Percentiles rank a stretch among this genome's conserved stretches.
phyloP scores from a whole-genome alignment of 2,113 vertebrate species.

The Mola mola region DNA sequence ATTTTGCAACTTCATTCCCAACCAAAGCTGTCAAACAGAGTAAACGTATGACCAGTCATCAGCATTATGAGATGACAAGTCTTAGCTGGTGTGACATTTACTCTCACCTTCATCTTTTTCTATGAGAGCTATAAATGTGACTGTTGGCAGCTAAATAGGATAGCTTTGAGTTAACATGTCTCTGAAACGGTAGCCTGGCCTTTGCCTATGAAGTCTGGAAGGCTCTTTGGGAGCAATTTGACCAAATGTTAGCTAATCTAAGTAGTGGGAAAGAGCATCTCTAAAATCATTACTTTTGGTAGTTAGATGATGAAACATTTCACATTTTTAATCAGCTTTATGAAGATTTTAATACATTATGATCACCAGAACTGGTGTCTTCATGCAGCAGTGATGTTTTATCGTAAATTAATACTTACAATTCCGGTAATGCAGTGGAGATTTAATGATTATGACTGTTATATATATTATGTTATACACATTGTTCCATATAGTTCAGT shows the following conservation, averaged over 20 bases:
- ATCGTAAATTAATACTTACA: no score
- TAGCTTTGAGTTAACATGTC: constrained; percentile 14
- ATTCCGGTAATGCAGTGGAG: no score
- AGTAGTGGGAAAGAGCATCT: constrained; percentile 6
- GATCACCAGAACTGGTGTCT: no score
- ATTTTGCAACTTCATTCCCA: background rate
- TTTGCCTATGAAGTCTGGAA: constrained; percentile 18
- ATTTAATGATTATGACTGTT: no score
- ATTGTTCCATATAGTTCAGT: no score
- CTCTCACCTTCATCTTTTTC: constrained; percentile 9
- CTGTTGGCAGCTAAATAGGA: constrained; percentile 9
- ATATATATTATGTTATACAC: no score
- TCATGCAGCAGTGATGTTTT: no score
- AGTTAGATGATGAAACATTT: no score
- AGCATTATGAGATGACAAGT: constrained; percentile 11
- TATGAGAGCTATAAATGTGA: constrained; percentile 13
- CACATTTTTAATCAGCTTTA: no score
- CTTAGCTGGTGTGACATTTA: constrained; percentile 29
- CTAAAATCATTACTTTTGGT: constrained; percentile 18
- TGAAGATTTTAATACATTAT: background rate
- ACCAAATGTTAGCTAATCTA: constrained; percentile 15
- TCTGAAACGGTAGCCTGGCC: constrained; percentile 24
- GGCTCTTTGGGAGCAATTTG: constrained; percentile 8
- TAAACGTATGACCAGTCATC: constrained; percentile 1
- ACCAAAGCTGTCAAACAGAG: constrained; percentile 6